Conservation (phyloP, 92 coral and sea anemone species). For the Chrysogorgia sp. region DNA sequence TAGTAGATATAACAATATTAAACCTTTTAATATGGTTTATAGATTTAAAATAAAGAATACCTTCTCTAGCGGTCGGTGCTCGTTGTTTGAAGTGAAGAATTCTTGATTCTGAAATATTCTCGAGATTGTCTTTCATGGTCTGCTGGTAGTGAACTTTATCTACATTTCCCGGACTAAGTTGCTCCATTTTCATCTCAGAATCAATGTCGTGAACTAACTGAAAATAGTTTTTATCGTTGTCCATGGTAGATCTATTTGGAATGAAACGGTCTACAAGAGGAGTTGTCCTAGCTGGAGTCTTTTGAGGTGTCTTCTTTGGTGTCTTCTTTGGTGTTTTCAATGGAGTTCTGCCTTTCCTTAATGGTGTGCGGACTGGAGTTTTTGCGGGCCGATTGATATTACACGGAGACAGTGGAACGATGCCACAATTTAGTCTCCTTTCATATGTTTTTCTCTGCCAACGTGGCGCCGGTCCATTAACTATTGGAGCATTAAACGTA, state of each 20-base stretch:
- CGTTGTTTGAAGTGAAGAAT: constrained; percentile 86
- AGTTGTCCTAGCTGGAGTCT: constrained; percentile 64
- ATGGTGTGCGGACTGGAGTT: constrained; percentile 59
- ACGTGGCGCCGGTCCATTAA: constrained; percentile 82
- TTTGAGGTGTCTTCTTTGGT: constrained; percentile 41
- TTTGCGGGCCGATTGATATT: constrained; percentile 53
- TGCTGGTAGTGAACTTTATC: constrained; percentile 51
- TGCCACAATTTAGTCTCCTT: constrained; percentile 15
- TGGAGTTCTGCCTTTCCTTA: constrained; percentile 64
- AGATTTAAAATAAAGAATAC: constrained; percentile 21
- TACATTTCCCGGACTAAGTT: constrained; percentile 48
- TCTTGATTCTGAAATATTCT: constrained; percentile 52
- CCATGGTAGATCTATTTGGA: constrained; percentile 73
- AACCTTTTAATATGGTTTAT: not conserved
- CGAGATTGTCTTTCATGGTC: constrained; percentile 23
- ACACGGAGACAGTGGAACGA: constrained; percentile 53
- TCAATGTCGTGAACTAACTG: constrained; percentile 70
- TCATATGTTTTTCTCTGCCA: constrained; percentile 89
- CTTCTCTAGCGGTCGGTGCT: constrained; percentile 88
- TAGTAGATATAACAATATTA: not conserved
- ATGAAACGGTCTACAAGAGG: constrained; percentile 86
- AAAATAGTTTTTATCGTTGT: constrained; percentile 88
- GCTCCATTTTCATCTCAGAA: constrained; percentile 43
- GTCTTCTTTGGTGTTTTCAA: constrained; percentile 65
- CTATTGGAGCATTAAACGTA: constrained; percentile 83